These are phyloP conservation scores for Menidia menidia DNA, from an alignment of 2,797 vertebrate genomes.

Conservation along the genomic window DNA sequence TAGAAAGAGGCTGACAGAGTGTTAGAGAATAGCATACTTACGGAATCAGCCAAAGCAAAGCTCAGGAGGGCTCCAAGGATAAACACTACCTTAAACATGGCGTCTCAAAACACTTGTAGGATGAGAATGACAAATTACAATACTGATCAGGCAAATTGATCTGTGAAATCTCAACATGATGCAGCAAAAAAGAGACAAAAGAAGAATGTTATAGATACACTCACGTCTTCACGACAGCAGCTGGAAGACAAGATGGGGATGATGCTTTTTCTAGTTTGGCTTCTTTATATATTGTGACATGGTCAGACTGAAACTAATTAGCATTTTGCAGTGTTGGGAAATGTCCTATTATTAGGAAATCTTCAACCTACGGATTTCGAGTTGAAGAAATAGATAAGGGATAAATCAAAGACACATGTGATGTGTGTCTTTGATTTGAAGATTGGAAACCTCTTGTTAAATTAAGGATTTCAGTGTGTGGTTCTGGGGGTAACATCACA, in stretches of 20 bases:
- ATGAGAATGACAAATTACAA: not conserved
- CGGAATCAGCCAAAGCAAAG: slow-evolving; percentile 9
- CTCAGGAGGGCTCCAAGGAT: slow-evolving; percentile 29
- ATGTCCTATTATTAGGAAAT: not conserved
- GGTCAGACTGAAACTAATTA: not conserved
- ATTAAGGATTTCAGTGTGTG: no score
- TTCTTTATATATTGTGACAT: not conserved
- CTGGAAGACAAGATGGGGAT: not conserved
- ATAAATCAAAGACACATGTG: not conserved
- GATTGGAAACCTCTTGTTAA: not conserved
- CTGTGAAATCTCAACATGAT: not conserved
- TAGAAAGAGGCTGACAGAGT: not conserved
- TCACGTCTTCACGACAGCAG: not conserved
- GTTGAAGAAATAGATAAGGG: not conserved
- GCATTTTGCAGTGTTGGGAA: not conserved
- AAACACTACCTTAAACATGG: slow-evolving; percentile 24
- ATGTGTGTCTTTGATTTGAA: not conserved
- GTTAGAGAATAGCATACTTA: slow-evolving; percentile 2
- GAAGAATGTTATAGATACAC: not conserved
- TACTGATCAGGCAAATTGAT: not conserved
- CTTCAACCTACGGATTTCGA: not conserved
- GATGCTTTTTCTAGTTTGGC: not conserved
- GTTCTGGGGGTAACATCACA: no score
- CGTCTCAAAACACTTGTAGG: not conserved
- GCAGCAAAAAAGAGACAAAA: not conserved